A percentile compares a stretch with the other conserved stretches of the same genome.
Evolutionary conservation across 2,797 vertebrate genomes (phyloP).

Genomic region (Bradypus variegatus): DNA sequence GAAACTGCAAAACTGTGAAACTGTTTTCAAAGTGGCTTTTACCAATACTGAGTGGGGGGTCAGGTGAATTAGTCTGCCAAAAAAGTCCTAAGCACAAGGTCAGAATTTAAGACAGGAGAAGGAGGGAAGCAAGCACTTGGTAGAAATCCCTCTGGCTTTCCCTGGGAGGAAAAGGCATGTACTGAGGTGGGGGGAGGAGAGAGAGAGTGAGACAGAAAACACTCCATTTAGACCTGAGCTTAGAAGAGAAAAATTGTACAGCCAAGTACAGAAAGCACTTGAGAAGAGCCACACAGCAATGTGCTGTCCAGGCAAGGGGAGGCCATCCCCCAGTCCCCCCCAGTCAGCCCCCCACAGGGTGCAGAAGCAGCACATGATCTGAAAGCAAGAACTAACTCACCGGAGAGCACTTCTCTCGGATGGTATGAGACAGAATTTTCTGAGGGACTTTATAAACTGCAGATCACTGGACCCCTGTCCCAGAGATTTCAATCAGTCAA

Average conservation of each 20-base stretch:
- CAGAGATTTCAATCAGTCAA: accelerated
- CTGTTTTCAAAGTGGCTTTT: not conserved
- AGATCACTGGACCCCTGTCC: not conserved
- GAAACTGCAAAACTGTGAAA: not conserved
- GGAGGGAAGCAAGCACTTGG: not conserved
- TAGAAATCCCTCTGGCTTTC: too few relatives aligned
- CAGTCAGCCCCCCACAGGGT: not conserved
- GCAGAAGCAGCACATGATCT: too few relatives aligned
- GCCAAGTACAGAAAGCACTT: not conserved
- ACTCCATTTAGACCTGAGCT: not conserved
- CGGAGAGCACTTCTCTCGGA: not conserved
- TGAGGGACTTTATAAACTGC: not conserved
- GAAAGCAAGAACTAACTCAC: not conserved
- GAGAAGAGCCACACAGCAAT: too few relatives aligned
- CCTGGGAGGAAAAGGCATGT: too few relatives aligned
- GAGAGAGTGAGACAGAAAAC: too few relatives aligned
- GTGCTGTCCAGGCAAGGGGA: too few relatives aligned
- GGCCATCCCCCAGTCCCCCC: not conserved
- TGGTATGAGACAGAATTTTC: not conserved
- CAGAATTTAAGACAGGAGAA: not conserved
- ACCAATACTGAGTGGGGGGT: not conserved
- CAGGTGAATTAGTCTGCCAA: not conserved
- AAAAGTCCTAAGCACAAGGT: not conserved
- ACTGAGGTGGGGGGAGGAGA: not conserved
- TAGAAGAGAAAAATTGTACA: not conserved